Percentiles rank a stretch among this genome's conserved stretches.
phyloP scores from a whole-genome alignment of 2,888 invertebrate genomes.

The Tetrapedia diversipes region DNA sequence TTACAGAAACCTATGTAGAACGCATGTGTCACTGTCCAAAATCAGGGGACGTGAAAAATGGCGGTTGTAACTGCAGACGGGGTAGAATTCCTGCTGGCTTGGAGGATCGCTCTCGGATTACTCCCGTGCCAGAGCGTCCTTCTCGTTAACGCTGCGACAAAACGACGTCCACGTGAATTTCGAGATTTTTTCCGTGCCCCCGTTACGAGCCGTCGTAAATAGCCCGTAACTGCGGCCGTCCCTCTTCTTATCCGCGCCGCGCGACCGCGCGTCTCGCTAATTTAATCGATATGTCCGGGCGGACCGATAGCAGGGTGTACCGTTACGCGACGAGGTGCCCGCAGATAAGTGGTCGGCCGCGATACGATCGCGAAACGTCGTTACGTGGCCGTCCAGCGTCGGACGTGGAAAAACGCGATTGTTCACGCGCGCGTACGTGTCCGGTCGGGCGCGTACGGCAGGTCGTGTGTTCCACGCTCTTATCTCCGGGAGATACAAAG shows the following conservation, averaged over 20 bases:
- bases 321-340: conserved; percentile 55
- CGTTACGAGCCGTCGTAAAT: conserved; percentile 13
- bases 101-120: conserved; percentile 29
- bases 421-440: conserved; percentile 22
- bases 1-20: too few species aligned
- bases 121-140: neutral
- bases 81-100: conserved; percentile 30
- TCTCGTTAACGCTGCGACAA: conserved; percentile 21
- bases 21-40: neutral
- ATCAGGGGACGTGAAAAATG: conserved; percentile 37
- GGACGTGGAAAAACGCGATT: conserved; percentile 46
- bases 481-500: conserved; percentile 65
- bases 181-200: neutral
- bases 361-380: conserved; percentile 59
- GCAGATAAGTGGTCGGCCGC: conserved; percentile 59
- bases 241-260: neutral
- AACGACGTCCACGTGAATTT: conserved; percentile 23
- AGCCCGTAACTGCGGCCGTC: conserved; percentile 7
- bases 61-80: conserved; percentile 31
- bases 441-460: conserved; percentile 14
- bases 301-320: conserved; percentile 55
- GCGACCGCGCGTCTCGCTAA: conserved; percentile 13
- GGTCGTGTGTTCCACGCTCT: conserved; percentile 42
- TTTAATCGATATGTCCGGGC: conserved; percentile 57
- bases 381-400: conserved; percentile 40